phyloP scores from a whole-genome alignment of 2,113 vertebrate species.

The Pelusios castaneus region DNA sequence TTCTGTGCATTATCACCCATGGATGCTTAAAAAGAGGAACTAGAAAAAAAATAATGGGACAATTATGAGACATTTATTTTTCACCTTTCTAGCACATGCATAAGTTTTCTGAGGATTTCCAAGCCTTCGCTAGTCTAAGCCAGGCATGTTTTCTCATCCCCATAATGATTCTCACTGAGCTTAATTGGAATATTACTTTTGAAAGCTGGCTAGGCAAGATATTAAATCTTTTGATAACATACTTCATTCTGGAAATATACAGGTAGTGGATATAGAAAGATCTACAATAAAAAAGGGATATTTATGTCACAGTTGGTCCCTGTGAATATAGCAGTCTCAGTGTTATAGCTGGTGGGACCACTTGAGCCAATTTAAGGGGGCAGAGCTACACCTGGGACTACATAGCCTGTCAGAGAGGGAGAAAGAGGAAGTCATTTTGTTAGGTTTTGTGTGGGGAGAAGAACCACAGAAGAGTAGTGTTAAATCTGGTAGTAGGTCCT shows the following conservation, averaged over 20 bases:
- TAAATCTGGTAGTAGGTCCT: background rate
- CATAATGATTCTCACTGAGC: background rate
- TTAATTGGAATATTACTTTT: constrained; percentile 35
- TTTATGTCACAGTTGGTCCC: background rate
- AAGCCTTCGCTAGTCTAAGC: constrained; percentile 18
- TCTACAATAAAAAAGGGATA: background rate
- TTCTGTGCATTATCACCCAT: constrained; percentile 8
- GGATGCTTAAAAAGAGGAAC: background rate
- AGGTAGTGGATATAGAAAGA: background rate
- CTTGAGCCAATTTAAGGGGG: background rate
- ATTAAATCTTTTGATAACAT: background rate
- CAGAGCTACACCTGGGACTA: background rate
- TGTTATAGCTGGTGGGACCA: background rate
- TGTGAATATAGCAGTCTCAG: background rate
- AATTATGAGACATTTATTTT: constrained; percentile 28
- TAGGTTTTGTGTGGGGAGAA: too few species aligned
- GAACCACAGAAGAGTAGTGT: background rate
- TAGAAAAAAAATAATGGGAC: background rate
- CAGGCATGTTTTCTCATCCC: constrained; percentile 35
- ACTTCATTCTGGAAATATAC: background rate
- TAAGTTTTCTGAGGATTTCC: background rate
- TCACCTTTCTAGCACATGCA: constrained; percentile 21
- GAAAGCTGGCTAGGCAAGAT: background rate
- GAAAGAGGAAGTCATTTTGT: too few species aligned
- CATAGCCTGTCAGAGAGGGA: too few species aligned